Conservation (phyloP, 37 sponge, comb jelly and placozoan species). For the Halisarca cf. caerulea region DNA sequence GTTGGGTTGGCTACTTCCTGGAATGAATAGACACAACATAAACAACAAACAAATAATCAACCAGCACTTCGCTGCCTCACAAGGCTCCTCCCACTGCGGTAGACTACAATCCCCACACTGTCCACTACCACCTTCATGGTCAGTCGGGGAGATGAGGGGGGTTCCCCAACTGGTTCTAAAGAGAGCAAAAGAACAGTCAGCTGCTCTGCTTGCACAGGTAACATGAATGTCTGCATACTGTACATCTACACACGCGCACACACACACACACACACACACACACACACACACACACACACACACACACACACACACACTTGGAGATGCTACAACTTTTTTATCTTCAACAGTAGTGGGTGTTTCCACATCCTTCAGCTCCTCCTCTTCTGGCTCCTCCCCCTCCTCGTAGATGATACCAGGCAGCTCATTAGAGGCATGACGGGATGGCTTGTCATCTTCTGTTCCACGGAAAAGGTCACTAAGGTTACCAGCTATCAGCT, state of each 20-base stretch:
- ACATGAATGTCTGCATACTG: no score
- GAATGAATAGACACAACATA: not conserved
- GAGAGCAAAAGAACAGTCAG: no score
- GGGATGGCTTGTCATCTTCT: not conserved
- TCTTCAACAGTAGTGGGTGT: not conserved
- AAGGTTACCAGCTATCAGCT: conserved; percentile 12
- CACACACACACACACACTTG: not conserved
- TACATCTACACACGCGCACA: no score
- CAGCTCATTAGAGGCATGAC: not conserved
- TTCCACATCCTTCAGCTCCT: not conserved
- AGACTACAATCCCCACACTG: not conserved
- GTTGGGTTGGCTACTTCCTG: not conserved
- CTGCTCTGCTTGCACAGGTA: no score
- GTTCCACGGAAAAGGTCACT: not conserved
- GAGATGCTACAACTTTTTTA: not conserved
- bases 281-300: not conserved
- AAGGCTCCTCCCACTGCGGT: not conserved
- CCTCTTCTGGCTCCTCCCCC: not conserved
- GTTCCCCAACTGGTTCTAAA: no score
- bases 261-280: no score
- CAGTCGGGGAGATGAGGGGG: not conserved
- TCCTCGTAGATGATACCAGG: not conserved
- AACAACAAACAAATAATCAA: no score
- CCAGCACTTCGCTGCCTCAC: not conserved
- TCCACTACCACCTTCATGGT: not conserved